phyloP scores from a whole-genome alignment of 2,797 vertebrate species.

The Acrocephalus scirpaceus region DNA sequence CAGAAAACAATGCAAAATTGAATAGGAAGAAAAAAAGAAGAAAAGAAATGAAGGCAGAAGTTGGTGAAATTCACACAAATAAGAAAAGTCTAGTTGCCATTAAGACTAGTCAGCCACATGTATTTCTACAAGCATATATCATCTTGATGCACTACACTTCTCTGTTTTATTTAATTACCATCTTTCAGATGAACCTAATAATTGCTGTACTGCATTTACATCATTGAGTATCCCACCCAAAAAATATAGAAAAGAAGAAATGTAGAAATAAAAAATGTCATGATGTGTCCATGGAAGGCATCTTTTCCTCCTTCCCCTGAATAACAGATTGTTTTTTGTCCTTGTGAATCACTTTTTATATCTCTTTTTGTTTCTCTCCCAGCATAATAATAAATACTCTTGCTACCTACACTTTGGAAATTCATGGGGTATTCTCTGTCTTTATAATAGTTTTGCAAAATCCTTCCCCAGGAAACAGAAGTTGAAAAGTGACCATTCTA shows the following conservation, averaged over 20 bases:
- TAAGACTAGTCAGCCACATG: background rate
- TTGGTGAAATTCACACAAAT: background rate
- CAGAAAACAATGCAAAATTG: background rate
- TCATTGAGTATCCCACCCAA: background rate
- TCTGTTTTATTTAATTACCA: background rate
- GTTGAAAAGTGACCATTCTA: background rate
- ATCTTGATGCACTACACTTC: background rate
- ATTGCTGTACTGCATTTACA: background rate
- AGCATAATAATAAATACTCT: background rate
- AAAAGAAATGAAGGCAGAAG: background rate
- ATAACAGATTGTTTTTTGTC: background rate
- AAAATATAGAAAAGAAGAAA: background rate
- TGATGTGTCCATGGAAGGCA: background rate
- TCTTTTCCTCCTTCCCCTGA: background rate
- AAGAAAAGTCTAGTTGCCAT: background rate
- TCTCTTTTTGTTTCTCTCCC: background rate
- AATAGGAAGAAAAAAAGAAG: background rate
- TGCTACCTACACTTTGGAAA: background rate
- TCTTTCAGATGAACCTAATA: background rate
- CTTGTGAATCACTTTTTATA: background rate
- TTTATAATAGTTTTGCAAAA: background rate
- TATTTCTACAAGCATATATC: background rate
- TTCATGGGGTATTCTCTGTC: background rate
- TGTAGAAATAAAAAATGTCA: background rate
- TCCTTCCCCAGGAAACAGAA: background rate